Evolutionary conservation across 53 echinoderm and acorn worm species (phyloP), one percentile per base, ranked within the genome.

Genomic region (Holothuria leucospilota): DNA sequence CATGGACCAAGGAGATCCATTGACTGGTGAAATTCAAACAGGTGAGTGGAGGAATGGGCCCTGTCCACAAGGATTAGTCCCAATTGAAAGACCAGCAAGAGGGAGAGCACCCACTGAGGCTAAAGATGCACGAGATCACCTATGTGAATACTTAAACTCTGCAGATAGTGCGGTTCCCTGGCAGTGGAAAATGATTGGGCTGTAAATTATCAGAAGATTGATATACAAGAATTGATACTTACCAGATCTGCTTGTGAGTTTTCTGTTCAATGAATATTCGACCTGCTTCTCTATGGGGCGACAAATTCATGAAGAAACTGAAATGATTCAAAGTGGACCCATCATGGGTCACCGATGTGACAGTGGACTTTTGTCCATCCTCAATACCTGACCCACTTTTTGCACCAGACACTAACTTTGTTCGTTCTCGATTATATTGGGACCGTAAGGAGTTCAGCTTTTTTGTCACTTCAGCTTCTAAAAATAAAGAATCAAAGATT

Each of bases 21-120:
- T 64, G 15, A 64, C 64, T 4, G 64, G 64, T 64, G 24, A 64
- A 16, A 25, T 64, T 16, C 23, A 64, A 25, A 2, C 9, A 3
- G 64, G 64, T 5, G 64, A 64, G 28, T 64, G 13, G 64, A 64
- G 64, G 64, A 64, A 64, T 27, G 28, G 23, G 64, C 64, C 64
- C 28, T 8, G 64, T 64, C 64, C 13, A 16, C 64, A 64, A 64
- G 64, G 64, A 13, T 27, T 64, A 64, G 64, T 64, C 28, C 24
- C 64, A 64, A 64, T 64, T 27, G 28, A 64, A 5, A 27, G 8
- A 64, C 24, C 64, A 64, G 64, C 64, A 16, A 64, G 28, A 27
- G 64, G 64, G 8, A 64, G 64, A 64, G 28, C 28, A 27, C 64
- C 10, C 13, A 64, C 9, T 64, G 64, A 64, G 20, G 64, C 64